Evolutionary conservation across 1,140 invertebrate species (phyloP), one percentile per base, ranked within the genome.

Genomic region (Cherax quadricarinatus): DNA sequence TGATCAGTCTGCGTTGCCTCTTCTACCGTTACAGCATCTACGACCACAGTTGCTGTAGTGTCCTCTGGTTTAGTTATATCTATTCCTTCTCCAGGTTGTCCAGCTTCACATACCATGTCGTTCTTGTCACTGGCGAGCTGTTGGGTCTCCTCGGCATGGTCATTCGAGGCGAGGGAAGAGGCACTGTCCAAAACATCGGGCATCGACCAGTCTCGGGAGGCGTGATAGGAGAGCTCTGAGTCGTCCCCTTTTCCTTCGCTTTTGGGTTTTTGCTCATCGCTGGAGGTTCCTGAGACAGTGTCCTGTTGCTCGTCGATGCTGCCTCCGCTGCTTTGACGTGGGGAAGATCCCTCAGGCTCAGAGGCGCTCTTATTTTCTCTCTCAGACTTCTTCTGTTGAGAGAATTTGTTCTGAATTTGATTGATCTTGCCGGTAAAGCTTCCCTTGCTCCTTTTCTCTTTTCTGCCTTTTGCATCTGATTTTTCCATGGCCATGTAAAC

Each of bases 401-500:
- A 79, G 78, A 88, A 66, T 80, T 62, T 88, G 51, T 73, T 66
- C 49, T 83, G 80, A 83, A 89, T 18, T 62, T 84, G 41, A 14
- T 83, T 62, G 85, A 86, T 86, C 51, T 86, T 86, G 48, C 85
- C 85, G 75, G 66, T 18, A 48, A 86, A 21, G 62, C 62, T n/a
- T n/a, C 85, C 85, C 24, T 86, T 86, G 85, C 12, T 86, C 75
- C 85, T 75, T 21, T 66, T 66, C 14, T 66, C 62, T 66, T 66
- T 66, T 18, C 62, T 66, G 1, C 62, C 18, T 73, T 89, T 73
- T 41, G n/a, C 48, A 48, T 70, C 85, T 70, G 62, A 16, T n/a
- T 86, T 86, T 49, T 89, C 80, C 48, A 62, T 53, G 78, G 80
- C 88, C 78, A 84, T 83, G 80, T 84, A 83, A 82, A 89, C 51